Base-by-base conservation (phyloP, 2,888 invertebrate genomes). In the Meteorus cinctellus region DNA sequence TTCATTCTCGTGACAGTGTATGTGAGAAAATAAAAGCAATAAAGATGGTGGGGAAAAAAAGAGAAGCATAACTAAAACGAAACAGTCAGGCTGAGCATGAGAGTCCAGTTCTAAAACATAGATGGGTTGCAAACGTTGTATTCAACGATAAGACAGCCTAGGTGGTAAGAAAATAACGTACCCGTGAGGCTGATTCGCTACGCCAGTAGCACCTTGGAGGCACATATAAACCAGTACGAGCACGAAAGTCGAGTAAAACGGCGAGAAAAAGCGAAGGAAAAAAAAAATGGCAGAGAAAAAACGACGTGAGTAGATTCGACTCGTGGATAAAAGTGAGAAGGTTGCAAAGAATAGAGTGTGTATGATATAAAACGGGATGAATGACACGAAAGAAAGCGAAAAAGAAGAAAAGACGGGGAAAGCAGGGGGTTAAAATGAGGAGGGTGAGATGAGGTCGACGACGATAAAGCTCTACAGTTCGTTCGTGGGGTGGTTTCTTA, bases 401-500 rank as follows among this genome's bases (percentile, higher is more conserved):
- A 34, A 55, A 68, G 36, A 55, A 66, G 29, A n/a, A 48, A 1
- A 48, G n/a, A 48, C 16, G n/a, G 4, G 14, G 48, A n/a, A 16
- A 16, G n/a, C 1, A 34, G 72, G 48, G 16, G 59, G 55, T 48
- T 41, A 48, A 60, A 60, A 36, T 55, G 34, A 24, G 27, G 19
- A 27, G 66, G 55, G 55, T 59, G 60, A 24, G 70, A 45, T 48
- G 65, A 59, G 45, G 67, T 71, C 66, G 72, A 65, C 73, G 76
- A 67, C 63, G 66, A 45, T 62, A 67, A 67, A 77, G 77, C 77
- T 78, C 71, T 77, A 24, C 74, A 62, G 63, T 74, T 71, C 68
- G 76, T 74, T 55, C 55, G 78, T 76, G 78, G 77, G 76, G 77
- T 78, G 77, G 78, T 80, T 82, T 81, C 82, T 82, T 81, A 80